A percentile compares a stretch with the other conserved stretches of the same genome.
Evolutionary conservation across 2,797 vertebrate species (phyloP).

Genomic region (Synanceia verrucosa): DNA sequence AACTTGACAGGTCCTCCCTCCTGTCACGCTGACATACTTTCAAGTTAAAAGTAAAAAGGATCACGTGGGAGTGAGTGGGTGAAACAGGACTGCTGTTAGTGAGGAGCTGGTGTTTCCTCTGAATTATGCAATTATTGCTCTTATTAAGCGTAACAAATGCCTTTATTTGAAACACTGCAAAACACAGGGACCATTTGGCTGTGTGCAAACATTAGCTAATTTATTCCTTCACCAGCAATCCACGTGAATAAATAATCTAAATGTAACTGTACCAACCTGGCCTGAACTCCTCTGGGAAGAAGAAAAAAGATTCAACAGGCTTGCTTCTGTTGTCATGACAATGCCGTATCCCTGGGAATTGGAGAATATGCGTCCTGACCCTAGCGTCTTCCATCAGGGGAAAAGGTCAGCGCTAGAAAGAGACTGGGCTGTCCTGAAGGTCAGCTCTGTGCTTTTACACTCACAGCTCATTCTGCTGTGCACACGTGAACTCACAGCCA

Average conservation of each 20-base stretch:
- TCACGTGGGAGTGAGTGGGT: not conserved
- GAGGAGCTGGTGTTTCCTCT: not conserved
- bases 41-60: constrained; percentile 17
- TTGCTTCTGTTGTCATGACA: constrained; percentile 59
- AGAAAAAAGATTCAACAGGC: not conserved
- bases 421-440: constrained; percentile 29
- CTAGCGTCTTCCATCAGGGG: constrained; percentile 10
- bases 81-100: not conserved
- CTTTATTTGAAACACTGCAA: not conserved
- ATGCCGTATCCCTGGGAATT: constrained; percentile 33
- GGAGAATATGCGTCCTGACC: constrained; percentile 23
- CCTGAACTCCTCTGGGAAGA: constrained; percentile 12
- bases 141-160: not conserved
- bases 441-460: constrained; percentile 31
- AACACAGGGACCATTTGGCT: not conserved
- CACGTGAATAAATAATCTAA: not conserved
- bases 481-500: constrained; percentile 7
- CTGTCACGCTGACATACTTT: not conserved
- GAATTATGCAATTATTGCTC: constrained; percentile 45
- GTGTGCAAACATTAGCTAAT: not conserved
- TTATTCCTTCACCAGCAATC: not conserved
- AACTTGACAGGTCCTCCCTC: not conserved
- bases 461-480: constrained; percentile 16
- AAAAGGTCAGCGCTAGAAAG: constrained; percentile 35
- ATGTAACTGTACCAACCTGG: not conserved